These are phyloP conservation scores for Clarias platycephalus DNA, from an alignment of 2,797 vertebrate species.

Conservation along the genomic window DNA sequence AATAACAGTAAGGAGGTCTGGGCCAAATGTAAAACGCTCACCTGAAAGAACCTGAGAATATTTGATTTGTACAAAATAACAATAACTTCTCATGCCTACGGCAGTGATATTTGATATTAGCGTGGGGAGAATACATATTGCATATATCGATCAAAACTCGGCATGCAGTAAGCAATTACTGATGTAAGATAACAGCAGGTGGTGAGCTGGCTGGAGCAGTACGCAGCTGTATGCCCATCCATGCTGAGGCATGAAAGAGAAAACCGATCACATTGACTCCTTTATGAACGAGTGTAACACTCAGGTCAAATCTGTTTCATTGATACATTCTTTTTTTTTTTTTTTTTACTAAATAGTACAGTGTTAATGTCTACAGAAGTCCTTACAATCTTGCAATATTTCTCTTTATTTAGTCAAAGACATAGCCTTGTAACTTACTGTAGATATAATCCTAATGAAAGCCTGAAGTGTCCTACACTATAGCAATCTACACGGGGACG, in stretches of 20 bases:
- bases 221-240: slow-evolving; percentile 9
- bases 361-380: not conserved
- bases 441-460: not conserved
- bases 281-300: slow-evolving; percentile 12
- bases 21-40: not conserved
- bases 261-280: slow-evolving; percentile 39
- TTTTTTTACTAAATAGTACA: not conserved
- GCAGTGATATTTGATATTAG: not conserved
- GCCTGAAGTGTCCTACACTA: no score
- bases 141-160: slow-evolving; percentile 24
- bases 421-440: not conserved
- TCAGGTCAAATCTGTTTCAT: not conserved
- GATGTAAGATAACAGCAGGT: slow-evolving; percentile 11
- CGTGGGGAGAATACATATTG: slow-evolving; percentile 5
- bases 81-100: not conserved
- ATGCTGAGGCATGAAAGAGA: slow-evolving; percentile 22
- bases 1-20: not conserved
- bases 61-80: slow-evolving; percentile 4
- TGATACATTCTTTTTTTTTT: not conserved
- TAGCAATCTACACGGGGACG: not conserved
- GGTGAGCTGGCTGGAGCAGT: slow-evolving; percentile 31
- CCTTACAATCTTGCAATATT: not conserved
- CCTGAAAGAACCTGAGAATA: slow-evolving; percentile 3
- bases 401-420: not conserved
- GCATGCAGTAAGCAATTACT: slow-evolving; percentile 20